Evolutionary conservation across 1,140 invertebrate genomes (phyloP).

Genomic region (Drosophila busckii): DNA sequence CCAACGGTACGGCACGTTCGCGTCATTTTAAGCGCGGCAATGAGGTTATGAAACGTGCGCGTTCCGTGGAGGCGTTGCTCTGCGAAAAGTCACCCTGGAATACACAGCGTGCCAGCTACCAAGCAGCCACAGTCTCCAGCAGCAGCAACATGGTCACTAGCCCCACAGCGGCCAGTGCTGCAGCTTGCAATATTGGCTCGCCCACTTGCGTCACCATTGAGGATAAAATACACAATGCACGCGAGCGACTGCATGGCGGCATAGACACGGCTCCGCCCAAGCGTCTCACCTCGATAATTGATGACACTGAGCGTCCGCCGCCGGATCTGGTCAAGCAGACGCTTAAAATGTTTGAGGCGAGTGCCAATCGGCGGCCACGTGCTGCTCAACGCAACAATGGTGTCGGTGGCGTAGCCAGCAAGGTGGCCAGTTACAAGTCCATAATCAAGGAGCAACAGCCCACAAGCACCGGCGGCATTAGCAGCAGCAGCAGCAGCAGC

Average conservation of each 20-base stretch:
- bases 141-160: slow-evolving; percentile 12
- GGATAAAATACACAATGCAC: slow-evolving; percentile 75
- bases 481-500: neutral
- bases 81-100: slow-evolving; percentile 80
- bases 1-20: slow-evolving; percentile 43
- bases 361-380: slow-evolving; percentile 81
- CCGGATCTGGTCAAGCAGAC: slow-evolving; percentile 91
- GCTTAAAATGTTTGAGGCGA: slow-evolving; percentile 89
- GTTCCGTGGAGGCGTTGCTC: slow-evolving; percentile 89
- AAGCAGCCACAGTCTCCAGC: slow-evolving; percentile 59
- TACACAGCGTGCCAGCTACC: slow-evolving; percentile 37
- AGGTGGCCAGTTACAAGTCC: slow-evolving; percentile 83
- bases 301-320: slow-evolving; percentile 89
- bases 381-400: slow-evolving; percentile 77
- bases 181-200: too few species aligned
- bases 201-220: slow-evolving; percentile 68
- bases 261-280: slow-evolving; percentile 80
- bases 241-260: slow-evolving; percentile 65
- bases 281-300: slow-evolving; percentile 84
- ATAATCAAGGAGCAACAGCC: slow-evolving; percentile 81
- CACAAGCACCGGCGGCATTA: slow-evolving; percentile 1
- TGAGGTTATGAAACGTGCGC: slow-evolving; percentile 85
- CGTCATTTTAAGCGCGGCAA: slow-evolving; percentile 77
- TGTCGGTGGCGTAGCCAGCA: slow-evolving; percentile 84
- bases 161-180: slow-evolving; percentile 7